phyloP scores from a whole-genome alignment of 2,888 invertebrate species.

The Allophyes oxyacanthae region DNA sequence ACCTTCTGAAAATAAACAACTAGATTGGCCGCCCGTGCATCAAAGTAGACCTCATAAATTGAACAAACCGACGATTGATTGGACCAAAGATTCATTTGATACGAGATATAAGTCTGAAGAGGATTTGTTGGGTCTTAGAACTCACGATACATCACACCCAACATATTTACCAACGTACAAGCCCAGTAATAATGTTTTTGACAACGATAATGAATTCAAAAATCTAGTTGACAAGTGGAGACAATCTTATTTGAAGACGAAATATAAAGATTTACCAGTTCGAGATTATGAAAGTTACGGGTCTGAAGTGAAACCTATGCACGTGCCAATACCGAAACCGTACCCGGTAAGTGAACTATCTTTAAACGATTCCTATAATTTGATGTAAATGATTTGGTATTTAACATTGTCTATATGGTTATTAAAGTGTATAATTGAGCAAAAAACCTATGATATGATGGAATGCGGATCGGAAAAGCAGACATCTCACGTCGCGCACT shows the following conservation, averaged over 20 bases:
- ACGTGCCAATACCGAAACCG: constrained; percentile 81
- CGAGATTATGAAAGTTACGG: constrained; percentile 78
- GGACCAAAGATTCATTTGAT: constrained; percentile 72
- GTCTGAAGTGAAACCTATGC: constrained; percentile 77
- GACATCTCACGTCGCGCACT: constrained; percentile 83
- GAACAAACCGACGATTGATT: constrained; percentile 70
- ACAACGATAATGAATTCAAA: constrained; percentile 76
- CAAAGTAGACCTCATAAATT: constrained; percentile 67
- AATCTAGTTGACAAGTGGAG: constrained; percentile 82
- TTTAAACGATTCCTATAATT: constrained; percentile 25
- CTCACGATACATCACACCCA: constrained; percentile 80
- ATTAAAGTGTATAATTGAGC: constrained; percentile 70
- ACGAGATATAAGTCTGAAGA: constrained; percentile 83
- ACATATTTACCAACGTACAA: constrained; percentile 76
- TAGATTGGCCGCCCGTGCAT: constrained; percentile 68
- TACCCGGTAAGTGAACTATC: constrained; percentile 77
- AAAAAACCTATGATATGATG: constrained; percentile 72
- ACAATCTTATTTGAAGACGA: constrained; percentile 80
- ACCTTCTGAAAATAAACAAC: constrained; percentile 64
- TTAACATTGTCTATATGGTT: constrained; percentile 49
- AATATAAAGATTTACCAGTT: constrained; percentile 73
- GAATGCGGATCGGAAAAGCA: constrained; percentile 87
- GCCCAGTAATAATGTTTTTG: constrained; percentile 69
- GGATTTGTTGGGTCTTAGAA: constrained; percentile 81
- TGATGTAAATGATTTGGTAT: constrained; percentile 39